Conservation (phyloP, 1,140 invertebrate genomes). For the Heliothis virescens region DNA sequence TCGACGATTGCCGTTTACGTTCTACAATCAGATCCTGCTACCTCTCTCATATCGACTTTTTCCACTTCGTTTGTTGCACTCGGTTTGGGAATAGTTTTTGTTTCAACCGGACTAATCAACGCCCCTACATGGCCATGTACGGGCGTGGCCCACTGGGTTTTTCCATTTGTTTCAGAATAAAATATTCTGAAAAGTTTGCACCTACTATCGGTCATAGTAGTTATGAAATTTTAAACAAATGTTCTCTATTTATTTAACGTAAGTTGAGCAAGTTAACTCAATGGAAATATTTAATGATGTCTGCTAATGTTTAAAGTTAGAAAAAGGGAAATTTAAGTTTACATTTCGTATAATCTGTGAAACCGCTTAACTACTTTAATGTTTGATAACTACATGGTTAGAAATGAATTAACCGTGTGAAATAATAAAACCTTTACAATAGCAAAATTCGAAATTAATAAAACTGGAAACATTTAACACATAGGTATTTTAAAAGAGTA, state of each 20-base stretch:
- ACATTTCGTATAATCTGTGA: conserved; percentile 31
- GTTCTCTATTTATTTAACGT: conserved; percentile 22
- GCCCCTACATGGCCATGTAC: conserved; percentile 71
- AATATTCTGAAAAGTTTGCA: conserved; percentile 67
- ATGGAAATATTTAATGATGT: conserved; percentile 10
- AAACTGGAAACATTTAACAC: too few species aligned
- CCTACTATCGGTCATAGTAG: conserved; percentile 32
- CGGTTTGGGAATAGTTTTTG: conserved; percentile 84
- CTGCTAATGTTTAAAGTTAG: conserved; percentile 23
- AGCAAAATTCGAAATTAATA: conserved; percentile 3
- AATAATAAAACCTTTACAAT: neutral
- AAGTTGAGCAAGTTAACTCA: conserved; percentile 28
- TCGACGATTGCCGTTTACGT: conserved; percentile 80
- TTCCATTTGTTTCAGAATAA: conserved; percentile 78
- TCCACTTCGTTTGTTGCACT: conserved; percentile 82
- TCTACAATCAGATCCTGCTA: conserved; percentile 76
- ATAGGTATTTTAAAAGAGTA: neutral
- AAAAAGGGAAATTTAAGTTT: conserved; percentile 28
- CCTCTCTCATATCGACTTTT: conserved; percentile 82
- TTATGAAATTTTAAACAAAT: conserved; percentile 41
- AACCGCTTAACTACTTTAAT: conserved; percentile 14
- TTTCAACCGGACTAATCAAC: conserved; percentile 84
- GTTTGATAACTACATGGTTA: conserved; percentile 12
- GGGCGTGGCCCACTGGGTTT: conserved; percentile 67
- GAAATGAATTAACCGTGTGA: neutral